Conservation (phyloP, 2,797 vertebrate species). For the Chelmon rostratus region DNA sequence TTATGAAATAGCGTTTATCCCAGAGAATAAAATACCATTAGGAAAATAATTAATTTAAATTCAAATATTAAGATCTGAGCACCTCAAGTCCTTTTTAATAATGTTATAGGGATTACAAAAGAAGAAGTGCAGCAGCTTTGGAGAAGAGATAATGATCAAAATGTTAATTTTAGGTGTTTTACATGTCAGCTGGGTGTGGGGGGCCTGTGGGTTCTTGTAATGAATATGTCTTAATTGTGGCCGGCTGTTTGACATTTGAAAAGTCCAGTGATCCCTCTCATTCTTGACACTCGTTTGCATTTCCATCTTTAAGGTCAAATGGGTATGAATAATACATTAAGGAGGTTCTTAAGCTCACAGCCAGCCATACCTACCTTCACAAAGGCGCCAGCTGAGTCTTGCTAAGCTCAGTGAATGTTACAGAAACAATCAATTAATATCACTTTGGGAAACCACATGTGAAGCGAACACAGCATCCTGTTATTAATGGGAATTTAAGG, state of each 20-base stretch:
- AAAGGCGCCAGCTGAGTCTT: conserved; percentile 81
- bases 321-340: conserved; percentile 86
- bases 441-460: conserved; percentile 67
- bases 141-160: conserved; percentile 73
- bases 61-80: too few species aligned
- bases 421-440: conserved; percentile 85
- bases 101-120: not conserved
- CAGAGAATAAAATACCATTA: not conserved
- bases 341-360: conserved; percentile 81
- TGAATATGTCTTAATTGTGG: conserved; percentile 86
- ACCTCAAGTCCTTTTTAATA: not conserved
- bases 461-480: conserved; percentile 65
- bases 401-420: conserved; percentile 74
- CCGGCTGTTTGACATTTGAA: conserved; percentile 86
- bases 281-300: conserved; percentile 83
- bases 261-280: conserved; percentile 80
- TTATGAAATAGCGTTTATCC: not conserved
- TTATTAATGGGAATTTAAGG: conserved; percentile 65
- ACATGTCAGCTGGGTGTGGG: conserved; percentile 79
- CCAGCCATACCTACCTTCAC: conserved; percentile 77
- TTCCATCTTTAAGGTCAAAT: conserved; percentile 87
- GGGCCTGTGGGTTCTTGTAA: conserved; percentile 77
- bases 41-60: not conserved
- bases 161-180: conserved; percentile 82
- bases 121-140: conserved; percentile 29